Evolutionary conservation across 2,797 vertebrate genomes (phyloP), one percentile per base, ranked within the genome.

Genomic region (Melanotaenia parkinsoni): DNA sequence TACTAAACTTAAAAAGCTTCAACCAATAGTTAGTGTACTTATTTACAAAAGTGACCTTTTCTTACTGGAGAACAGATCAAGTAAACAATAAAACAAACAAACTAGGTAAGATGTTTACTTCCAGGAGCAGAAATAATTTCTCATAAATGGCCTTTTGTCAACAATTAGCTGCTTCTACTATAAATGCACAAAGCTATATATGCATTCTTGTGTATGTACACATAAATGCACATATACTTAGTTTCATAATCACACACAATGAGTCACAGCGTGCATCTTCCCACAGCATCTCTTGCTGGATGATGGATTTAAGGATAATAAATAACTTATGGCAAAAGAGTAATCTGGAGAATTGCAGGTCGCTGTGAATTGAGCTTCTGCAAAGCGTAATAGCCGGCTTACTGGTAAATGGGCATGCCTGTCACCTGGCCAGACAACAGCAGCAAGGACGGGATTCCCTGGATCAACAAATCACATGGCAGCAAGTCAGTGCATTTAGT

Each of bases 231-330:
- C 5, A 30, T 30, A 30, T 30, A 84, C 76, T 88, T 79, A 74
- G 67, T 75, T 86, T 90, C 81, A 91, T n/a, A 61, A 85, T 84
- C 74, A 67, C 69, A 70, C 58, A 71, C 81, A 80, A 79, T 79
- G 81, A 66, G 73, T 81, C 33, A 64, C 88, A 86, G 90, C 90
- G 86, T 76, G 63, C 77, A 67, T 79, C 77, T 79, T 70, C 76
- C 56, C 72, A 67, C n/a, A 14, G 70, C 57, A 50, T 58, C 70
- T 74, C 60, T 74, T 22, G 0, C 68, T 69, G 60, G 63, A 59
- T 45, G 51, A 72, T 3, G 20, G 53, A 32, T 67, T 66, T 68
- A 53, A 63, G 32, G 20, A 33, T n/a, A 40, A 65, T 38, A 68
- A 74, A 53, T 78, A 38, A 66, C 77, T 80, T 32, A 47, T 54